phyloP scores from a whole-genome alignment of 2,113 vertebrate species.

The Poicephalus meyeri region DNA sequence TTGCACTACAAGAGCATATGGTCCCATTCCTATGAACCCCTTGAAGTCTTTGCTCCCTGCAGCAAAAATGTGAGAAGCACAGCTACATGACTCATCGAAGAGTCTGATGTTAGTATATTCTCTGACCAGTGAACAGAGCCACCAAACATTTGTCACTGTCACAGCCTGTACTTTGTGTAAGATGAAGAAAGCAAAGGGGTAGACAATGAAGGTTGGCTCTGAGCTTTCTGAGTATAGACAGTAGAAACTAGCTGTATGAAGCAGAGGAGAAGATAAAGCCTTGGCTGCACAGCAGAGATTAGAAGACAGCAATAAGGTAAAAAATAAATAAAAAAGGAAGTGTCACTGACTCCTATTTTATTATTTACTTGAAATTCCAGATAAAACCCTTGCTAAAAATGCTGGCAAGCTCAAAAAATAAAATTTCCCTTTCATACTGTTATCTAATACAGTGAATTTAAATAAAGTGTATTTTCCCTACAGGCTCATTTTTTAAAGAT shows the following conservation, averaged over 20 bases:
- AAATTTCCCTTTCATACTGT: neutral
- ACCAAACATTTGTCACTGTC: neutral
- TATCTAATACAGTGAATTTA: neutral
- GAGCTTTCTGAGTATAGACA: neutral
- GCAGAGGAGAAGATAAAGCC: neutral
- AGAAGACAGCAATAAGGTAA: neutral
- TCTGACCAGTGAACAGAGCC: neutral
- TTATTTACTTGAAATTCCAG: neutral
- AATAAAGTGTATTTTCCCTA: neutral
- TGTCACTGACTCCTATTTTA: neutral
- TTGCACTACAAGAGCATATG: neutral
- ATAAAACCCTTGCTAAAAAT: neutral
- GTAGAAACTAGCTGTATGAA: neutral
- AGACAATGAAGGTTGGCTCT: neutral
- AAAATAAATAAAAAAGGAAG: neutral
- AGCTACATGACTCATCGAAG: rapidly evolving
- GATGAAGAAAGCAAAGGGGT: neutral
- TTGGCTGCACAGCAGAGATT: neutral
- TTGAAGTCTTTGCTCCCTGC: neutral
- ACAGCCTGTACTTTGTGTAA: neutral
- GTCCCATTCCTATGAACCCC: neutral
- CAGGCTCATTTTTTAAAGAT: neutral
- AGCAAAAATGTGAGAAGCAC: neutral
- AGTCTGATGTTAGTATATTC: neutral
- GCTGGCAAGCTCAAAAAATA: neutral